A percentile compares a stretch with the other conserved stretches of the same genome.
Evolutionary conservation across 2,113 vertebrate genomes (phyloP).

Genomic region (Orientallactaga bullata): DNA sequence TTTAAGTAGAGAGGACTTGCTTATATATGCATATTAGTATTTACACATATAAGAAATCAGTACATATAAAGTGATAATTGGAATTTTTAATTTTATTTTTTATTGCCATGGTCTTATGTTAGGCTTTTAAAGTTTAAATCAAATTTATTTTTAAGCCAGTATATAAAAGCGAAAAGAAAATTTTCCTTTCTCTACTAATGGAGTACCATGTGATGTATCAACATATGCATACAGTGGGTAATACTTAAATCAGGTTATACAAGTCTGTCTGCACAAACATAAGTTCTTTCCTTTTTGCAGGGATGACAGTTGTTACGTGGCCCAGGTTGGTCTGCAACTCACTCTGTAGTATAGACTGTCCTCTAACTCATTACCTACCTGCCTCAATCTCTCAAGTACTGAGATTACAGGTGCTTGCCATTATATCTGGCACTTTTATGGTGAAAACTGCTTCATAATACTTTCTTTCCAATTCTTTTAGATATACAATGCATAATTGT

Average conservation of each 20-base stretch:
- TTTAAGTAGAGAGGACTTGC: conserved; percentile 13
- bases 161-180: neutral
- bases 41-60: conserved; percentile 46
- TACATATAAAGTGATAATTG: conserved; percentile 23
- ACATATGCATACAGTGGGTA: neutral
- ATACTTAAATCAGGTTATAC: neutral
- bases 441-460: neutral
- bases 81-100: neutral
- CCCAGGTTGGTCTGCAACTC: neutral
- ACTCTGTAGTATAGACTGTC: neutral
- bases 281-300: neutral
- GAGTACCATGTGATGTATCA: neutral
- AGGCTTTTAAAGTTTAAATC: neutral
- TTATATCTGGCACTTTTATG: neutral
- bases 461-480: neutral
- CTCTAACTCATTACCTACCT: neutral
- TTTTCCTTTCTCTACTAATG: neutral
- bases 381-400: neutral
- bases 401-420: neutral
- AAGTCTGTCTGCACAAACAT: neutral
- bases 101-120: neutral
- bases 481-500: neutral
- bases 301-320: neutral
- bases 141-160: neutral
- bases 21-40: neutral